Conservation (phyloP, 1,140 invertebrate genomes). For the Vanessa atalanta region DNA sequence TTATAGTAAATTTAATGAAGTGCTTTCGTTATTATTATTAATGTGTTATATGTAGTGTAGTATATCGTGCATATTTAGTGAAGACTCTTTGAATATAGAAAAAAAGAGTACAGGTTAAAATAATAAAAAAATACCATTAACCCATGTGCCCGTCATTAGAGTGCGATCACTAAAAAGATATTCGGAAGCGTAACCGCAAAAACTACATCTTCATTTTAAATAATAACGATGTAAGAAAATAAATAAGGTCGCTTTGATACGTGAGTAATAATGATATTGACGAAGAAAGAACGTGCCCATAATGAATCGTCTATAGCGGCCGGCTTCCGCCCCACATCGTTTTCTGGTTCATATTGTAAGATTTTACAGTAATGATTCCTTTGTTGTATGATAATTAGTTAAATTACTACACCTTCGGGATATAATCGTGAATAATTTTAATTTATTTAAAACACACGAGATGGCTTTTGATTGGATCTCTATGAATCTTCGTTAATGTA, state of each 20-base stretch:
- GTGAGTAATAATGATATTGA: conserved; percentile 63
- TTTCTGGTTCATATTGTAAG: conserved; percentile 26
- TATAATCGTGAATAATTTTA: too few species aligned
- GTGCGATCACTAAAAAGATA: conserved; percentile 52
- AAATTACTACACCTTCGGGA: neutral
- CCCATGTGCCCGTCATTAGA: conserved; percentile 44
- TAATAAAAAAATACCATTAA: conserved; percentile 8
- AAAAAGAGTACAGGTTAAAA: conserved; percentile 3
- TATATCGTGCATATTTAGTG: too few species aligned
- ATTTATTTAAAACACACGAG: too few species aligned
- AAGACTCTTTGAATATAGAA: neutral
- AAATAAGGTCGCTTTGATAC: conserved; percentile 61
- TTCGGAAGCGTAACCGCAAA: conserved; percentile 57
- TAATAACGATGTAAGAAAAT: conserved; percentile 66
- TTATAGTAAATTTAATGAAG: too few species aligned
- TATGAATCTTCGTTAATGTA: too few species aligned
- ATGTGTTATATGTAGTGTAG: too few species aligned
- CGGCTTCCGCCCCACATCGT: conserved; percentile 33
- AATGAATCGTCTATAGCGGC: conserved; percentile 36
- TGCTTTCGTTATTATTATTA: too few species aligned
- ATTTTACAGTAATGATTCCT: conserved; percentile 26
- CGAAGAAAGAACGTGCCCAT: conserved; percentile 31
- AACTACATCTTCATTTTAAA: conserved; percentile 66
- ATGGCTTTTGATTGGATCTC: too few species aligned
- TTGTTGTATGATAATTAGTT: conserved; percentile 8